These are phyloP conservation scores for Nyctibius bracteatus DNA, from an alignment of 2,113 vertebrate genomes.

Conservation along the genomic window DNA sequence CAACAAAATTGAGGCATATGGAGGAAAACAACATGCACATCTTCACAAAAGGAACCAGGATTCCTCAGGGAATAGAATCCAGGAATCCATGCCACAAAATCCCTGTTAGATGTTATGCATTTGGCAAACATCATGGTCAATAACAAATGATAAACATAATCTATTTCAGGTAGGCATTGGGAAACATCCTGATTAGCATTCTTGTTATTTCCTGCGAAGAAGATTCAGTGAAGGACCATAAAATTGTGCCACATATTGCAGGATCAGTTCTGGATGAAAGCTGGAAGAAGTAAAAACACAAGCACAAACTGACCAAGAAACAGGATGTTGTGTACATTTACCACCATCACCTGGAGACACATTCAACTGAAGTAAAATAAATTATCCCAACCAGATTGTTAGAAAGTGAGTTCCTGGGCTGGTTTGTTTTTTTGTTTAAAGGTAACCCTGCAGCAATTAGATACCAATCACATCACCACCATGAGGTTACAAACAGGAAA, in stretches of 20 bases:
- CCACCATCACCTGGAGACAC: background rate
- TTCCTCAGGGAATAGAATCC: background rate
- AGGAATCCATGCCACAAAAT: background rate
- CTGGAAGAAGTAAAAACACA: background rate
- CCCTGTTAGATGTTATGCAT: background rate
- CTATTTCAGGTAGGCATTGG: background rate
- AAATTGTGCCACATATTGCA: background rate
- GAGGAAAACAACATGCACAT: background rate
- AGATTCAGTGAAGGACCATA: background rate
- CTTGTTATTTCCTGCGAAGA: background rate
- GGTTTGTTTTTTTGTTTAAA: background rate
- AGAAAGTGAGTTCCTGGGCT: background rate
- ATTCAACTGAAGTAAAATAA: background rate
- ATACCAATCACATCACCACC: constrained; percentile 49
- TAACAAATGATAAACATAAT: background rate
- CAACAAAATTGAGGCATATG: background rate
- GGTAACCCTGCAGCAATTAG: constrained; percentile 42
- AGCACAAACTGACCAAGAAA: background rate
- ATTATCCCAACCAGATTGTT: constrained; percentile 52
- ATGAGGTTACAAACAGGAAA: constrained; percentile 56
- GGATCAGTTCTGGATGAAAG: background rate
- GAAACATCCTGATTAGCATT: background rate
- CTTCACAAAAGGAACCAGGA: background rate
- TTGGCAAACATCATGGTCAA: background rate
- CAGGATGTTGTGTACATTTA: background rate